These are phyloP conservation scores for Lysandra coridon DNA, from an alignment of 2,888 invertebrate species.

Conservation along the genomic window DNA sequence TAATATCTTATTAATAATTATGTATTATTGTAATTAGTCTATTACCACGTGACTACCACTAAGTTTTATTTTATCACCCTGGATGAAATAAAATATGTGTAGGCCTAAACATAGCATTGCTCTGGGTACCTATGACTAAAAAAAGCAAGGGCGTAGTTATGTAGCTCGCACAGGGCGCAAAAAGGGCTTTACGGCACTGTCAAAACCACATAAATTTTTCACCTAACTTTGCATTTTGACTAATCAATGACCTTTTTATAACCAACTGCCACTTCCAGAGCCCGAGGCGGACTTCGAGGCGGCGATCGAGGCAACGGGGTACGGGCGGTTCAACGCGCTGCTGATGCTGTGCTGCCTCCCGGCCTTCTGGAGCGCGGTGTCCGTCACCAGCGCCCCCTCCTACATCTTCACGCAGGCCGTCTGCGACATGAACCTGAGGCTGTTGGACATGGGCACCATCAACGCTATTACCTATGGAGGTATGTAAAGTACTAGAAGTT, in stretches of 20 bases:
- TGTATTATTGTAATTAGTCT: no score
- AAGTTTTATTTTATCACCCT: no score
- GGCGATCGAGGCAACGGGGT: slow-evolving; percentile 85
- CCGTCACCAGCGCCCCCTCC: slow-evolving; percentile 86
- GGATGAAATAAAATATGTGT: no score
- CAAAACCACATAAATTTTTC: no score
- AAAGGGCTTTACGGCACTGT: no score
- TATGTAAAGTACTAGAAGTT: slow-evolving; percentile 44
- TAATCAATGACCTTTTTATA: not conserved
- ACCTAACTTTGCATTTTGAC: no score
- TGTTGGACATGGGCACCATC: slow-evolving; percentile 85
- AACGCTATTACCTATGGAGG: slow-evolving; percentile 87
- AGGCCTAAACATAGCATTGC: no score
- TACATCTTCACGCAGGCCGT: slow-evolving; percentile 88
- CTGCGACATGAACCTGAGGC: slow-evolving; percentile 85
- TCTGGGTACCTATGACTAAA: no score
- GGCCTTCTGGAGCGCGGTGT: slow-evolving; percentile 84
- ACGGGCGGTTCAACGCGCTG: slow-evolving; percentile 85
- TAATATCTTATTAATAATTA: no score
- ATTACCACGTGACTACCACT: no score
- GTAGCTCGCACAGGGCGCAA: no score
- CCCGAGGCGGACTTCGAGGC: slow-evolving; percentile 83
- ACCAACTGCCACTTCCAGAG: slow-evolving; percentile 38
- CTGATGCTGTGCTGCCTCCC: slow-evolving; percentile 82
- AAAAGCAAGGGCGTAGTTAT: no score